phyloP scores from a whole-genome alignment of 2,888 invertebrate genomes.

The Baronia brevicornis region DNA sequence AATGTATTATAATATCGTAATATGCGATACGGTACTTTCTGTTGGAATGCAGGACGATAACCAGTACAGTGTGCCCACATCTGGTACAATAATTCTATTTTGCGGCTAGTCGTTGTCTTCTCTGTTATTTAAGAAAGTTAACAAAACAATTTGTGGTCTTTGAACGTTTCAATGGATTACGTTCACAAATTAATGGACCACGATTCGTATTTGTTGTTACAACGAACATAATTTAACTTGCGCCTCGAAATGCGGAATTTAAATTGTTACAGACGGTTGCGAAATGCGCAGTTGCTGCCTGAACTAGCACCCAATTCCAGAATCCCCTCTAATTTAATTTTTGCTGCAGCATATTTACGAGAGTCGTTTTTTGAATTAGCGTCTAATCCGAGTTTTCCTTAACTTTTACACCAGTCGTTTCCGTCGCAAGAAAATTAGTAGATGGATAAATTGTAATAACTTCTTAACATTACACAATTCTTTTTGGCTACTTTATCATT shows the following conservation, averaged over 20 bases:
- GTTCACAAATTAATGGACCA: slow-evolving; percentile 4
- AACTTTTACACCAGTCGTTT: slow-evolving; percentile 10
- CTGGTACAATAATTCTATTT: slow-evolving; percentile 28
- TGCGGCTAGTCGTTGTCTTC: slow-evolving; percentile 20
- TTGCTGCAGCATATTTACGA: slow-evolving; percentile 16
- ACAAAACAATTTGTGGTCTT: slow-evolving; percentile 8
- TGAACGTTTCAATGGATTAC: slow-evolving; percentile 4
- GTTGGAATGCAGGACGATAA: slow-evolving; percentile 14
- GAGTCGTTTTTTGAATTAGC: slow-evolving; percentile 12
- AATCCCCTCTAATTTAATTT: slow-evolving; percentile 16
- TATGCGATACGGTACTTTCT: no score
- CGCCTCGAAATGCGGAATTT: slow-evolving; percentile 13
- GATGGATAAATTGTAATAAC: slow-evolving; percentile 6
- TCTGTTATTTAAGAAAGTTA: slow-evolving; percentile 33
- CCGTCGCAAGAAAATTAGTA: slow-evolving; percentile 6
- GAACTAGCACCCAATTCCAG: slow-evolving; percentile 13
- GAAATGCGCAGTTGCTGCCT: slow-evolving; percentile 9
- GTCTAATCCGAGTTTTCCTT: slow-evolving; percentile 11
- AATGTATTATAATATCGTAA: no score
- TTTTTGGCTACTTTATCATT: no score
- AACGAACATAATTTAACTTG: slow-evolving; percentile 14
- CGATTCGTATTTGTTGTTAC: slow-evolving; percentile 10
- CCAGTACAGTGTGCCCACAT: slow-evolving; percentile 15
- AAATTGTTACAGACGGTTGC: slow-evolving; percentile 13
- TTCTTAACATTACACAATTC: background rate